A percentile compares a stretch with the other conserved stretches of the same genome.
Conservation (phyloP, 2,888 invertebrate genomes). For the Eupithecia subfuscata region DNA sequence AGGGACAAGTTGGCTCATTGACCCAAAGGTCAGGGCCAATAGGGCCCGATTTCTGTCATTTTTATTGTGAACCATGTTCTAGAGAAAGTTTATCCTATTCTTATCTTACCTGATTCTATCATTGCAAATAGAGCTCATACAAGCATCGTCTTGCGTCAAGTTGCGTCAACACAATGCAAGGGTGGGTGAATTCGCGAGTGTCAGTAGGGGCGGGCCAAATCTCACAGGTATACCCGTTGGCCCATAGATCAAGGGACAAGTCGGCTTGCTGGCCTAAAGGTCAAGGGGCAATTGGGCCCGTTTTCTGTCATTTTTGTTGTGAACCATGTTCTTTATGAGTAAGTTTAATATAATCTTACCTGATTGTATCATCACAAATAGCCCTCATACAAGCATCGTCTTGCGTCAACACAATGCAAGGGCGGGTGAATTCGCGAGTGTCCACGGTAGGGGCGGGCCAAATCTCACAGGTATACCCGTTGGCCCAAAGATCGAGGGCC, state of each 20-base stretch:
- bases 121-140: constrained; percentile 57
- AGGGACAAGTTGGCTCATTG: no score
- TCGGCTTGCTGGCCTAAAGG: no score
- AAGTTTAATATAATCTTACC: constrained; percentile 31
- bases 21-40: no score
- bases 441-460: constrained; percentile 51
- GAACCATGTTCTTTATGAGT: no score
- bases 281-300: constrained; percentile 60
- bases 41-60: no score
- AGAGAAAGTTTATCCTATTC: neutral
- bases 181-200: constrained; percentile 56
- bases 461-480: constrained; percentile 82
- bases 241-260: constrained; percentile 83
- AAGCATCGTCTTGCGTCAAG: constrained; percentile 55
- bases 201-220: constrained; percentile 50
- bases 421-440: constrained; percentile 56
- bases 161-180: constrained; percentile 55
- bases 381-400: constrained; percentile 55
- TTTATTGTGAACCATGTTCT: no score
- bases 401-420: constrained; percentile 55
- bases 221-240: constrained; percentile 84
- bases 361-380: constrained; percentile 53
- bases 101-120: constrained; percentile 46
- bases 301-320: no score
- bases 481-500: constrained; percentile 86